Conservation (phyloP, 2,888 invertebrate genomes). For the Hydraecia micacea region DNA sequence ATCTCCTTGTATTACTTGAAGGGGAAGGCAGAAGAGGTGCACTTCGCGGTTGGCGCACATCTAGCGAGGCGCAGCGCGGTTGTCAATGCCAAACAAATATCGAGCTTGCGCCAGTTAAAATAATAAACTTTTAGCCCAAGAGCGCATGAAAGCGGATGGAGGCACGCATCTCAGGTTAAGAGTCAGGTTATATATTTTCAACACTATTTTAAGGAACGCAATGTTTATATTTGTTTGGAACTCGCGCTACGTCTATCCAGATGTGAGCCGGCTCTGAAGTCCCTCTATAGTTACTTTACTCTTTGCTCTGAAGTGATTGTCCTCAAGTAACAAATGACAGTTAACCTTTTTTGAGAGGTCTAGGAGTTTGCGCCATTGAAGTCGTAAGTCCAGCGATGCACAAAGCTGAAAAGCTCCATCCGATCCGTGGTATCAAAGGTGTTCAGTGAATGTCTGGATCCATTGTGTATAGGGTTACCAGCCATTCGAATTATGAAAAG, state of each 20-base stretch:
- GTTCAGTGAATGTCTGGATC: not conserved
- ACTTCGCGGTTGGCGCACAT: too few species aligned
- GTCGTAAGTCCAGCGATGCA: not conserved
- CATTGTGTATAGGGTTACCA: not conserved
- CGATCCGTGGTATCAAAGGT: not conserved
- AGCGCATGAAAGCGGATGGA: not conserved
- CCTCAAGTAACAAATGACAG: not conserved
- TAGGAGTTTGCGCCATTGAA: not conserved
- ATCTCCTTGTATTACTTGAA: not conserved
- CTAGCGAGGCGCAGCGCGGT: not conserved
- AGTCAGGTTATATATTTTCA: not conserved
- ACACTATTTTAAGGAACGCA: not conserved
- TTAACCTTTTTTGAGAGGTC: not conserved
- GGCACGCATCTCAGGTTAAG: not conserved
- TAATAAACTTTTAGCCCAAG: not conserved
- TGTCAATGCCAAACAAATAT: not conserved
- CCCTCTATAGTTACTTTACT: too few species aligned
- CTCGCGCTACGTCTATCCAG: not conserved
- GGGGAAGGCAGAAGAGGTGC: not conserved
- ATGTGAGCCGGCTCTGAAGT: too few species aligned
- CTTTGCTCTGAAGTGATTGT: not conserved
- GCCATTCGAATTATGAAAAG: not conserved
- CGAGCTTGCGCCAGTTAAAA: not conserved
- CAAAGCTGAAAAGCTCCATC: not conserved
- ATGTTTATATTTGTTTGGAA: not conserved